Base-by-base conservation (phyloP, 2,797 vertebrate genomes). In the Heteromormyrus szaboi region DNA sequence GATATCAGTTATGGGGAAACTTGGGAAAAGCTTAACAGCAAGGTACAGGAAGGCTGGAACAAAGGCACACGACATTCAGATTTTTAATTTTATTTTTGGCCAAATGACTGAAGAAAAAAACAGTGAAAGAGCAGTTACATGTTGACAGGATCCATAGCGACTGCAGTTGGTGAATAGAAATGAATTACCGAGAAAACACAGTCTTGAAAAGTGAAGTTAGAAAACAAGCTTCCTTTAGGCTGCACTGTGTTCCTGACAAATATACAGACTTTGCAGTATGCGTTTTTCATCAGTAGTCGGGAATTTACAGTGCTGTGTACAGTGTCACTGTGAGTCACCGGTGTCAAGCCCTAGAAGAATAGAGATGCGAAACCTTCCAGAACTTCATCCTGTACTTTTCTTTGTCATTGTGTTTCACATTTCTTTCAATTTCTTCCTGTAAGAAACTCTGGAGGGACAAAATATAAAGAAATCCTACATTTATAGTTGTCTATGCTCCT, bases 31-130 rank as follows among this genome's bases (percentile, higher is more conserved):
- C 3, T 51, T 51, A 22, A 84, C 48, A 12, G 44, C 4, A 50
- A 44, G 46, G 3, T 85, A 25, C 46, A 29, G 25, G n/a, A 48
- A 51, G 25, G 44, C 81, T 85, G 48, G 48, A 14, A 29, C 65
- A 85, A 85, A 51, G n/a, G 48, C 81, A 44, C 22, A 51, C 1
- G n/a, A 33, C 50, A 29, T 19, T n/a, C 22, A 54, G 51, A 14
- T 53, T 37, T 17, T 86, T 53, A 50, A 37, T 88, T 14, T 79
- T 88, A 25, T 89, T 25, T 89, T 88, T 68, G 89, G 89, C 93
- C 88, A 91, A 92, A 93, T 92, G 90, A 93, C n/a, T 46, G 9
- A 44, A 72, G 54, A 22, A 81, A 88, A 81, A 53, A 72, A 83
- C 2, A 41, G 33, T 0, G 53, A 83, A 83, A 88, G 2, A 88